phyloP scores from a whole-genome alignment of 1,140 invertebrate species.

The Apis cerana region DNA sequence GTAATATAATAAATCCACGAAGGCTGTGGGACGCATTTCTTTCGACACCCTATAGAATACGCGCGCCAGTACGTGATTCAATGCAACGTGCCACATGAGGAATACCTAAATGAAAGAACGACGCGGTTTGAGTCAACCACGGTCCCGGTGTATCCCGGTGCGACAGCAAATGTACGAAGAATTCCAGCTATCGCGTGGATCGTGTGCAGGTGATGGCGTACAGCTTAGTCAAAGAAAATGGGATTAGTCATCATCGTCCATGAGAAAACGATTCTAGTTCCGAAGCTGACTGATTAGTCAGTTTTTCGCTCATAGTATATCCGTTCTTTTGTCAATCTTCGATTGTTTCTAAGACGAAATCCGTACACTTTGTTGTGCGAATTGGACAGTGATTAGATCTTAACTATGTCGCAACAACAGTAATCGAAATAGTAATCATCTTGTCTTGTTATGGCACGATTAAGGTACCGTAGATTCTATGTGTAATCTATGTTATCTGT shows the following conservation, averaged over 20 bases:
- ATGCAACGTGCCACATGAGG: constrained; percentile 56
- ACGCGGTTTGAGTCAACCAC: constrained; percentile 51
- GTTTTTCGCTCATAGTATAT: constrained; percentile 27
- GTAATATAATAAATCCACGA: background rate
- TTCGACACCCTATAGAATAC: constrained; percentile 55
- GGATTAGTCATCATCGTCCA: constrained; percentile 59
- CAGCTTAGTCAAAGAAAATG: constrained; percentile 36
- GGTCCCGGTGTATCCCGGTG: constrained; percentile 4
- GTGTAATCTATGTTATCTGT: background rate
- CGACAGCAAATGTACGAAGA: constrained; percentile 63
- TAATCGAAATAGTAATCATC: constrained; percentile 7
- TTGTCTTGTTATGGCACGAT: constrained; percentile 58
- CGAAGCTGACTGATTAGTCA: constrained; percentile 57
- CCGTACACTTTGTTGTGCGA: constrained; percentile 33
- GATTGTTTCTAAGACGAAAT: constrained; percentile 12
- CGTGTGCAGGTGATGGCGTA: constrained; percentile 57
- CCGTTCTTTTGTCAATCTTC: background rate
- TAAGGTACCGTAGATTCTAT: constrained; percentile 55
- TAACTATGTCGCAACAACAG: constrained; percentile 34
- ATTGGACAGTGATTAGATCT: constrained; percentile 35
- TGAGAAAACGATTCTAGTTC: constrained; percentile 43
- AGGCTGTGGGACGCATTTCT: constrained; percentile 1
- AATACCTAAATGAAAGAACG: constrained; percentile 62
- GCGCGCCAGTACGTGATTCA: constrained; percentile 67
- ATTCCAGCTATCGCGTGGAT: constrained; percentile 54